Evolutionary conservation across 2,113 vertebrate species (phyloP), one percentile per base, ranked within the genome.

Genomic region (Sitta europaea): DNA sequence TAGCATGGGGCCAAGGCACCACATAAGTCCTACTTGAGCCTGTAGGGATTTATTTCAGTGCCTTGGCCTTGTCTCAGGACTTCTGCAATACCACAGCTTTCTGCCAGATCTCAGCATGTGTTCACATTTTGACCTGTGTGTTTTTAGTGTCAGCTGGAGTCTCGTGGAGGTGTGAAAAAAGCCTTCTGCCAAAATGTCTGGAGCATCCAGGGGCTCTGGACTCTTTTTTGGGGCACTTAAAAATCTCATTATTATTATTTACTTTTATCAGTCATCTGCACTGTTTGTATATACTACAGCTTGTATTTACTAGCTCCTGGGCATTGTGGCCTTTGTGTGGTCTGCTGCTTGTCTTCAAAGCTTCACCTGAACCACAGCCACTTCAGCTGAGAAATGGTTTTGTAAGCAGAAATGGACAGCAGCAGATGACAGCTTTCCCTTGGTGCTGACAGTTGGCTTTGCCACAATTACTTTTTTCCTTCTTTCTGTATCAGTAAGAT

Each of bases 391-490:
- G 79, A 94, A 88, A 79, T 75, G 76, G 53, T 91, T 90, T 78
- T 73, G 59, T 93, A 78, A 95, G 79, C 75, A 93, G 80, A 91
- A 96, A 92, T 58, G 72, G 89, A 77, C 16, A 10, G 85, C 80
- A 80, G 82, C 90, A 95, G 83, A 93, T 86, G 89, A 94, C 75
- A 81, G 40, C 59, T 73, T 96, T 88, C 65, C 42, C 47, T 92
- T 88, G 70, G 24, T 93, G 77, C 83, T 75, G 74, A 91, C 86
- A 83, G 89, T 97, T 97, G 90, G 88, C 81, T 90, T 96, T 86
- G 40, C 74, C 67, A 35, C 98, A 98, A 98, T 98, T 97, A 97
- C 68, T 97, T 89, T 97, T 98, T 98, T 96, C 75, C 62, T 67
- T 97, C 81, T 95, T 97, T 93, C 92, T 78, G 13, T 98, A 95